A percentile compares a stretch with the other conserved stretches of the same genome.
These are phyloP conservation scores for Eumeta japonica DNA, from an alignment of 1,140 invertebrate species.

Conservation along the genomic window DNA sequence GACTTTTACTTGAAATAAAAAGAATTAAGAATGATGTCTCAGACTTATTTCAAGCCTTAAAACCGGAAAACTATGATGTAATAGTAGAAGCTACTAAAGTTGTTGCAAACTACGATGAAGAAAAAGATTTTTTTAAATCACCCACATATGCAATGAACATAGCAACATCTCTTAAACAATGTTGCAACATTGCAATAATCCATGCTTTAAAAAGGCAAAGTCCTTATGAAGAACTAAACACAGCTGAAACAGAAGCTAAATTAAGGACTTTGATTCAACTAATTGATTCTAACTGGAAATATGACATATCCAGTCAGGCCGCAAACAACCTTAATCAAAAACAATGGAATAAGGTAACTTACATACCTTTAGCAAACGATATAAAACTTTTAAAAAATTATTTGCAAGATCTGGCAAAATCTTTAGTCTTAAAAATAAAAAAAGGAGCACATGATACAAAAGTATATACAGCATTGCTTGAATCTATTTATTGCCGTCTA, in stretches of 20 bases:
- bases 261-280: slow-evolving; percentile 11
- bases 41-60: slow-evolving; percentile 12
- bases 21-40: slow-evolving; percentile 8
- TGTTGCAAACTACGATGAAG: slow-evolving; percentile 9
- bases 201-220: slow-evolving; percentile 3
- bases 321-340: too few relatives aligned
- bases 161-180: slow-evolving; percentile 17
- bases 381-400: too few relatives aligned
- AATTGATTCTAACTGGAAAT: slow-evolving; percentile 11
- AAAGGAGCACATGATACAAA: too few relatives aligned
- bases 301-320: too few relatives aligned
- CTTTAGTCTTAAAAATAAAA: too few relatives aligned
- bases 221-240: slow-evolving; percentile 3
- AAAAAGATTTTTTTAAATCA: slow-evolving; percentile 11
- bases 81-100: slow-evolving; percentile 15
- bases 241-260: slow-evolving; percentile 7
- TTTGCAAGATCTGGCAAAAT: too few relatives aligned
- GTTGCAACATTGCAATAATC: slow-evolving; percentile 14
- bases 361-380: too few relatives aligned
- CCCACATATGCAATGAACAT: slow-evolving; percentile 18
- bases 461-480: too few relatives aligned
- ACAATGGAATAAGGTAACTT: too few relatives aligned
- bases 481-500: too few relatives aligned
- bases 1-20: slow-evolving; percentile 13
- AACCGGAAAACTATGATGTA: slow-evolving; percentile 13